phyloP scores from a whole-genome alignment of 2,888 invertebrate genomes.

The Nineta flava region DNA sequence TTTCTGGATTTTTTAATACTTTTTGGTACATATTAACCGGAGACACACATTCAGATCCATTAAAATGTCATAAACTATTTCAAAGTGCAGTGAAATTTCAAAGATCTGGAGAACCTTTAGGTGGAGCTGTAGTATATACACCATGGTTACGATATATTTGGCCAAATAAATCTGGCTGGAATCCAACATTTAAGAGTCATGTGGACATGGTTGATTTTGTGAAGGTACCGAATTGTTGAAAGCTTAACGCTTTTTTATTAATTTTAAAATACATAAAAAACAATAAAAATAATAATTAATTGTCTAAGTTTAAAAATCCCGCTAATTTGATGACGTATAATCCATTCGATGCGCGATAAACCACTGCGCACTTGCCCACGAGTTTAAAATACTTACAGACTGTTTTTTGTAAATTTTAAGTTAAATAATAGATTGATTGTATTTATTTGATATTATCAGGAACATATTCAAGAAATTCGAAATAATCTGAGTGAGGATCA shows the following conservation, averaged over 20 bases:
- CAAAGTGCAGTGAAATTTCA: slow-evolving; percentile 35
- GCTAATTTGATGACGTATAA: too few relatives aligned
- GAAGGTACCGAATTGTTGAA: slow-evolving; percentile 22
- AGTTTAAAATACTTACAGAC: too few relatives aligned
- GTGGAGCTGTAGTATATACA: slow-evolving; percentile 36
- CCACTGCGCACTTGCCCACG: too few relatives aligned
- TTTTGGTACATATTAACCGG: slow-evolving; percentile 37
- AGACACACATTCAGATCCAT: slow-evolving; percentile 30
- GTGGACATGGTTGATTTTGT: slow-evolving; percentile 33
- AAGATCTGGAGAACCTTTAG: slow-evolving; percentile 39
- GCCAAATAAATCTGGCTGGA: slow-evolving; percentile 40
- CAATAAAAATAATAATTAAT: not conserved
- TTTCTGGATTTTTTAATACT: slow-evolving; percentile 36
- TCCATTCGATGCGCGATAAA: too few relatives aligned
- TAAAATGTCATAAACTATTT: slow-evolving; percentile 28
- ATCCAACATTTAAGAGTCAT: slow-evolving; percentile 30
- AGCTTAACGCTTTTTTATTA: not conserved
- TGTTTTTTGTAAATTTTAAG: too few relatives aligned
- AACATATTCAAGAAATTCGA: slow-evolving; percentile 31
- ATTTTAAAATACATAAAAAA: not conserved
- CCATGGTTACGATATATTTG: slow-evolving; percentile 44
- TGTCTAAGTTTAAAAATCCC: not conserved
- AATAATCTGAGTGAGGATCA: slow-evolving; percentile 28
- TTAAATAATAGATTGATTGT: not conserved
- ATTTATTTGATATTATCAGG: slow-evolving; percentile 21